phyloP scores from a whole-genome alignment of 1,140 invertebrate species.

The Lucilia cuprina region DNA sequence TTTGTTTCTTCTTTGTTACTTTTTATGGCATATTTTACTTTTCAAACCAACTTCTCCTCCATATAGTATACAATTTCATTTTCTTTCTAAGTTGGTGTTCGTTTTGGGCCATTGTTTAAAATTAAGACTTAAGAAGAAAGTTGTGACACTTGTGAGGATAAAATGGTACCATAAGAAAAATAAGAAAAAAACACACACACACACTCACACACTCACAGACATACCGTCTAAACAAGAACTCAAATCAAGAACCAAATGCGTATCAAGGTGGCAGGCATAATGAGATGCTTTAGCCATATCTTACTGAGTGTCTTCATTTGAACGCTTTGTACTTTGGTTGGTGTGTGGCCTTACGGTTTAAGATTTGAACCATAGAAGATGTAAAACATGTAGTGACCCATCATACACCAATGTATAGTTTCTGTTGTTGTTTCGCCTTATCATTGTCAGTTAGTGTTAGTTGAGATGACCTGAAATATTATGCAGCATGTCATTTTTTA shows the following conservation, averaged over 20 bases:
- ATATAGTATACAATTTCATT: neutral
- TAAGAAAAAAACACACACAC: neutral
- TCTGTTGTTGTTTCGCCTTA: neutral
- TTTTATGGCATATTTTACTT: neutral
- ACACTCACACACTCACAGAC: neutral
- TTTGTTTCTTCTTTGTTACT: neutral
- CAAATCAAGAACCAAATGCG: neutral
- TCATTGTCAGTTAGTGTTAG: neutral
- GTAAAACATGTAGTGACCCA: neutral
- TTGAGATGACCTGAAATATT: neutral
- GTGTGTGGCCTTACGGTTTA: neutral
- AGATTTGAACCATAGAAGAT: neutral
- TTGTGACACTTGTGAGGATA: conserved; percentile 20
- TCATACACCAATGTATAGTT: neutral
- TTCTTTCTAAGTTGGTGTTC: neutral
- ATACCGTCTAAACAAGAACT: neutral
- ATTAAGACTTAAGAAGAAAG: conserved; percentile 20
- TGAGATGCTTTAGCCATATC: neutral
- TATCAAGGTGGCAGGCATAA: neutral
- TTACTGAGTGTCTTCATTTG: neutral
- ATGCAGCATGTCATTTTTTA: neutral
- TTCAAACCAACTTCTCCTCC: neutral
- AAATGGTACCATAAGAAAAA: neutral
- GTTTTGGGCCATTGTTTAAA: neutral
- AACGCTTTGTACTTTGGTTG: neutral